phyloP scores from a whole-genome alignment of 2,113 vertebrate genomes.

The Andinoacara biseriatus region DNA sequence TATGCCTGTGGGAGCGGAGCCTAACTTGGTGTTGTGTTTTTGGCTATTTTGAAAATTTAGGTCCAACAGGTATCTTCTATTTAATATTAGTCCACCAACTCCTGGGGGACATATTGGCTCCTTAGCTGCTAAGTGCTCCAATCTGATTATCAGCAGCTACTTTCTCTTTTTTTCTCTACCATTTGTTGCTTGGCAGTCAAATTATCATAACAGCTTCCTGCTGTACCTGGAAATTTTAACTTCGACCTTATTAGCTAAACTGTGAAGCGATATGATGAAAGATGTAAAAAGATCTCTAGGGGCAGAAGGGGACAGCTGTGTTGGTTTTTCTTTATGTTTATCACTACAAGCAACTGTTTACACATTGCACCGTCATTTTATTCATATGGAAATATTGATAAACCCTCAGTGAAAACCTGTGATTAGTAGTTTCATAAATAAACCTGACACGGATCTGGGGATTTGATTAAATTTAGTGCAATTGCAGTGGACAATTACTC shows the following conservation, averaged over 20 bases:
- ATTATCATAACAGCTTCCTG: constrained; percentile 1
- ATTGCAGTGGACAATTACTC: constrained; percentile 47
- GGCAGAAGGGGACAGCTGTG: neutral
- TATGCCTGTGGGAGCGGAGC: no score
- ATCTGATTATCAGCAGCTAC: neutral
- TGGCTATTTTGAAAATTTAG: no score
- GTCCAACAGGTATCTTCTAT: neutral
- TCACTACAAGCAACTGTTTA: neutral
- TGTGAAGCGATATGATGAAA: neutral
- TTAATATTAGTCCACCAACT: neutral
- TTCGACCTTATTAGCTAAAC: neutral
- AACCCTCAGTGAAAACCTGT: constrained; percentile 2
- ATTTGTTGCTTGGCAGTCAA: constrained; percentile 5
- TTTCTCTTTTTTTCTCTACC: neutral
- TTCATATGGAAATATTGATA: constrained; percentile 3
- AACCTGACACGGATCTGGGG: constrained; percentile 20
- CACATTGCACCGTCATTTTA: constrained; percentile 5
- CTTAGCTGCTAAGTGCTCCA: neutral
- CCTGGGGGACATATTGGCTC: neutral
- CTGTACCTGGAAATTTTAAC: neutral
- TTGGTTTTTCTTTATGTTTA: neutral
- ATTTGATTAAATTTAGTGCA: constrained; percentile 38
- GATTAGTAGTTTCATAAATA: constrained; percentile 38
- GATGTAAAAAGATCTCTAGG: neutral
- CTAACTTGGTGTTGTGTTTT: no score